phyloP scores from a whole-genome alignment of 2,113 vertebrate genomes.

The Stigmatopora argus region DNA sequence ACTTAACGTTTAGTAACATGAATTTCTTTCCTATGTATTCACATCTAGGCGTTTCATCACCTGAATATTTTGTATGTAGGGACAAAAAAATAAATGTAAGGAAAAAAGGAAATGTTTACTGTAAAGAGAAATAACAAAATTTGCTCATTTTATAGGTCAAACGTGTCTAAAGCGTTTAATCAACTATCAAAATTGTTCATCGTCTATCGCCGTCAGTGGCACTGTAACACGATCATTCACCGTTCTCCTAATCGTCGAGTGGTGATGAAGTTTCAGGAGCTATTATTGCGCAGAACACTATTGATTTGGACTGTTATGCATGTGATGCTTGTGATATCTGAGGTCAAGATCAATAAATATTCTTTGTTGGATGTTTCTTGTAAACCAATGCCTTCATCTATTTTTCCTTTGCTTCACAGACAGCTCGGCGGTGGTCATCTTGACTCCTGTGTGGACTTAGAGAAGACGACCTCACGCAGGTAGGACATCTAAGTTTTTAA shows the following conservation, averaged over 20 bases:
- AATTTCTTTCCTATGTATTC: no score
- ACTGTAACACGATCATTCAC: no score
- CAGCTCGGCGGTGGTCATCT: not conserved
- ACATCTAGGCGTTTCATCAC: no score
- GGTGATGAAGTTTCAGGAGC: not conserved
- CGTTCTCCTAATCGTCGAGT: not conserved
- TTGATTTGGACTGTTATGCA: not conserved
- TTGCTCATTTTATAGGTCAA: no score
- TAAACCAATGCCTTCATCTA: not conserved
- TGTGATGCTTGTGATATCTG: not conserved
- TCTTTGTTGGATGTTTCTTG: not conserved
- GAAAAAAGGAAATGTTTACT: no score
- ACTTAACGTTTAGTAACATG: no score
- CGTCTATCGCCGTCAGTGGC: no score
- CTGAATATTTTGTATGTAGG: no score
- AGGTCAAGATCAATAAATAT: not conserved
- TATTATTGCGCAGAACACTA: not conserved
- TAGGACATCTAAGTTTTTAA: not conserved
- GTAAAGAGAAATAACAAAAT: no score
- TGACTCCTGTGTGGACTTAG: not conserved
- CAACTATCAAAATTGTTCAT: no score
- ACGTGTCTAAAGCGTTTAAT: no score
- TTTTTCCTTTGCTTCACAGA: conserved; percentile 28
- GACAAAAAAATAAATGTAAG: no score
- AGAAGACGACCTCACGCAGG: not conserved